Evolutionary conservation across 2,113 vertebrate species (phyloP).

Genomic region (Silurus meridionalis): DNA sequence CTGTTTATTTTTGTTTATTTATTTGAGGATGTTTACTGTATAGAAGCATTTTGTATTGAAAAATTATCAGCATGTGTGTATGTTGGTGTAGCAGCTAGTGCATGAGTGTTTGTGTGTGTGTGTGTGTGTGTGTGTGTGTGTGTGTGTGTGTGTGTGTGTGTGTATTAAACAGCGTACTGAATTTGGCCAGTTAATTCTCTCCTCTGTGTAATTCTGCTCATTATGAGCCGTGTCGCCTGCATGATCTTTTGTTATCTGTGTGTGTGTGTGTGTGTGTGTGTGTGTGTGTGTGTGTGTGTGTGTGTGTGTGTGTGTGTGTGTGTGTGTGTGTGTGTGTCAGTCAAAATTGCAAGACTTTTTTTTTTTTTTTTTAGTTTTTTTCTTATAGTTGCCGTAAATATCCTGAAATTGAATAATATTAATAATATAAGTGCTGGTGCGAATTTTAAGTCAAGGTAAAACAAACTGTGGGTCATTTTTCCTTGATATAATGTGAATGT

Average conservation of each 20-base stretch:
- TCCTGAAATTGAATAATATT: background rate
- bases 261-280: background rate
- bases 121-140: slow-evolving; percentile 4
- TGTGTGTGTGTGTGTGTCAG: slow-evolving; percentile 2
- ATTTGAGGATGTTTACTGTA: background rate
- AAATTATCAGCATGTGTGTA: slow-evolving; percentile 49
- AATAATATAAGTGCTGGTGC: background rate
- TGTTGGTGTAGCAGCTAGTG: slow-evolving; percentile 46
- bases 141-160: slow-evolving; percentile 24
- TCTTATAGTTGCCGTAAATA: background rate
- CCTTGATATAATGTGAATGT: background rate
- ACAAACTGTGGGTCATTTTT: background rate
- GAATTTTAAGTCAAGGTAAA: background rate
- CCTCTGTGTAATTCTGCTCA: slow-evolving; percentile 31
- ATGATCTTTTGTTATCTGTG: slow-evolving; percentile 28
- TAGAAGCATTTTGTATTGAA: background rate
- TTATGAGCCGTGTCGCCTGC: slow-evolving; percentile 33
- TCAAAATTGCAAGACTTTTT: slow-evolving; percentile 3
- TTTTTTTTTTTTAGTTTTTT: background rate
- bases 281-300: too few relatives aligned
- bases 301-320: background rate
- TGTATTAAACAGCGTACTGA: slow-evolving; percentile 2
- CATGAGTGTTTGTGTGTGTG: slow-evolving; percentile 41
- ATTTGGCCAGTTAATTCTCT: slow-evolving; percentile 1
- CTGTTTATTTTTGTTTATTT: slow-evolving; percentile 2